Evolutionary conservation across 92 coral and sea anemone genomes (phyloP), one percentile per base, ranked within the genome.

Genomic region (Pocillopora meandrina): DNA sequence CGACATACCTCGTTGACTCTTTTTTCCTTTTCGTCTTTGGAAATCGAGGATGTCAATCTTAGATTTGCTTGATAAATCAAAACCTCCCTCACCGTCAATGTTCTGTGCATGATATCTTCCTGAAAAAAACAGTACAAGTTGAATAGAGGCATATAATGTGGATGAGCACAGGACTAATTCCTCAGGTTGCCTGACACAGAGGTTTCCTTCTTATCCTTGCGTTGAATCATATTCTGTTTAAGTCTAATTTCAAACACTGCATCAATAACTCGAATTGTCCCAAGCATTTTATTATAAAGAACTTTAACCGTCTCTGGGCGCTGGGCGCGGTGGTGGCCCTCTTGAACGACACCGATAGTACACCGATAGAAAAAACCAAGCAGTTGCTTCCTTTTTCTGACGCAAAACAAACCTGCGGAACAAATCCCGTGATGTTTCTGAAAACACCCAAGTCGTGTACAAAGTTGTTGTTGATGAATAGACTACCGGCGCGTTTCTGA

Each of bases 41-140:
- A 55, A 49, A 86, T 59, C 71, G 79, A 65, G 23, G 87, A 63
- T 55, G 98, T 95, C 58, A 93, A 93, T 56, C 98, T 81, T 8
- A 95, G 91, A 42, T 90, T 84, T 19, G 98, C 98, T 65, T 93
- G 95, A 89, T 92, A 95, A 82, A 84, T 86, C 23, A 95, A 73
- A 1, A 93, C 95, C 60, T 95, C 98, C 20, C 60, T 58, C 56
- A 91, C 94, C 12, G 98, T 93, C 20, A 95, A 85, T 4, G 94
- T 88, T n/a, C 98, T 90, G 81, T 95, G 98, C 98, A 95, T 95
- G 26, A 86, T 87, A 79, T 95, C 98, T 66, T 95, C 96, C 98
- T 95, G 18, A 49, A 18, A 17, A 11, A 47, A 72, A 16, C 17
- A 0, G 3, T 18, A 16, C 60, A 49, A 19, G 3, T 47, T 17